Conservation (phyloP, 2,888 invertebrate genomes). For the Thysanoteuthis rhombus region DNA sequence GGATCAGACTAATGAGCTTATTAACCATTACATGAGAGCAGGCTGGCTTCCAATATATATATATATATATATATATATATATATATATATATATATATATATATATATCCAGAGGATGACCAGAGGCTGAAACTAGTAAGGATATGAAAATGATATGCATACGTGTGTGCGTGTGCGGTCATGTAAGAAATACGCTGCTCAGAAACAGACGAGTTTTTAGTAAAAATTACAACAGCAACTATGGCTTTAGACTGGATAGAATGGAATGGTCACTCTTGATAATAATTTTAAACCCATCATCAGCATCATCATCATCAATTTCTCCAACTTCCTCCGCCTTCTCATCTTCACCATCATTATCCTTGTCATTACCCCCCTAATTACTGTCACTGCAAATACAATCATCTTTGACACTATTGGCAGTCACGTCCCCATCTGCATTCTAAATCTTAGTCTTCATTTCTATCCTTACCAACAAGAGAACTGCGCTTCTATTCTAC, state of each 20-base stretch:
- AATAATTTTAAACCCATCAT: not conserved
- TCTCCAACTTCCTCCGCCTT: not conserved
- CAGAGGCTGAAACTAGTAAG: too few species aligned
- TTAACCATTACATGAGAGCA: too few species aligned
- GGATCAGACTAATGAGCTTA: too few species aligned
- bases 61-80: too few species aligned
- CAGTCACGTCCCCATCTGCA: not conserved
- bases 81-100: too few species aligned
- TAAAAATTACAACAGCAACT: not conserved
- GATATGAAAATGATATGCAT: too few species aligned
- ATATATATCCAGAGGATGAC: too few species aligned
- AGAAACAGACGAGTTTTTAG: not conserved
- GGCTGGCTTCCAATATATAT: too few species aligned
- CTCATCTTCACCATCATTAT: not conserved
- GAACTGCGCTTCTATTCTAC: not conserved
- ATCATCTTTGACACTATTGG: not conserved
- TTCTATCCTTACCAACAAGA: not conserved
- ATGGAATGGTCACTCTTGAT: not conserved
- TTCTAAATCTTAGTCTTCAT: not conserved
- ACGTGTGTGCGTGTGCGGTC: too few species aligned
- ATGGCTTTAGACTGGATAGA: not conserved
- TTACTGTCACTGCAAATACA: not conserved
- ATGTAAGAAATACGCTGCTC: too few species aligned
- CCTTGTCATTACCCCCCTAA: not conserved
- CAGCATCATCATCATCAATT: not conserved